Evolutionary conservation across 1,140 invertebrate genomes (phyloP).

Genomic region (Aradophagus sp.): DNA sequence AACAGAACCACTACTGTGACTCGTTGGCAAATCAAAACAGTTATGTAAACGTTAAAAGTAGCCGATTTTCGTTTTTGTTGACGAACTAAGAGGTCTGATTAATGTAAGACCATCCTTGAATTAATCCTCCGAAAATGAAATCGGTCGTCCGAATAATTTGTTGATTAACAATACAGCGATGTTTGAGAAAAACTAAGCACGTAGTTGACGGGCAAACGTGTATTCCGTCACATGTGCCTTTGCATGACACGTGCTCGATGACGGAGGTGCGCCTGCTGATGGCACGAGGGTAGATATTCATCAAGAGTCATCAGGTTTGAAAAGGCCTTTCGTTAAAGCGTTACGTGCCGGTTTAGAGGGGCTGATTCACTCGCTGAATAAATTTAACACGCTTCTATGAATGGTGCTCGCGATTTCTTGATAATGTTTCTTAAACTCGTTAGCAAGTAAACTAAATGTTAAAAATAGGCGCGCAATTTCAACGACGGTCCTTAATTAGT

Average conservation of each 20-base stretch:
- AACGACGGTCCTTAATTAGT: too few relatives aligned
- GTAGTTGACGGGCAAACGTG: conserved; percentile 54
- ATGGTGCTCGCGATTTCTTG: conserved; percentile 29
- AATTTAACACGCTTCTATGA: conserved; percentile 65
- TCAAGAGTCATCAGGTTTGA: conserved; percentile 71
- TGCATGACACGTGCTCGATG: conserved; percentile 67
- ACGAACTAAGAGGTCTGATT: conserved; percentile 27
- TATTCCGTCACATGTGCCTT: conserved; percentile 69
- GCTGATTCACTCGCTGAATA: conserved; percentile 70
- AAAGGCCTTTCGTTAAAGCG: conserved; percentile 69
- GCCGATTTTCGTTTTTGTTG: too few relatives aligned
- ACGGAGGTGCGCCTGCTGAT: conserved; percentile 64
- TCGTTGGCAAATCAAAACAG: too few relatives aligned
- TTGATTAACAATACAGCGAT: conserved; percentile 23
- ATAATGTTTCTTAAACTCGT: too few relatives aligned
- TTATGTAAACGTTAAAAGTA: too few relatives aligned
- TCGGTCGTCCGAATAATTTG: conserved; percentile 32
- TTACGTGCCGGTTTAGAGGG: conserved; percentile 56
- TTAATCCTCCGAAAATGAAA: conserved; percentile 6
- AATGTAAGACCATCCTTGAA: background rate
- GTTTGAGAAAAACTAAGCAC: conserved; percentile 44
- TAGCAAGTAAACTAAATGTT: too few relatives aligned
- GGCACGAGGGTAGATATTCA: conserved; percentile 72
- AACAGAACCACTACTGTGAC: too few relatives aligned
- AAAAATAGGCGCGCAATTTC: too few relatives aligned